Percentiles rank a stretch among this genome's conserved stretches.
Evolutionary conservation across 2,797 vertebrate species (phyloP).

Genomic region (Tiaroga cobitis): DNA sequence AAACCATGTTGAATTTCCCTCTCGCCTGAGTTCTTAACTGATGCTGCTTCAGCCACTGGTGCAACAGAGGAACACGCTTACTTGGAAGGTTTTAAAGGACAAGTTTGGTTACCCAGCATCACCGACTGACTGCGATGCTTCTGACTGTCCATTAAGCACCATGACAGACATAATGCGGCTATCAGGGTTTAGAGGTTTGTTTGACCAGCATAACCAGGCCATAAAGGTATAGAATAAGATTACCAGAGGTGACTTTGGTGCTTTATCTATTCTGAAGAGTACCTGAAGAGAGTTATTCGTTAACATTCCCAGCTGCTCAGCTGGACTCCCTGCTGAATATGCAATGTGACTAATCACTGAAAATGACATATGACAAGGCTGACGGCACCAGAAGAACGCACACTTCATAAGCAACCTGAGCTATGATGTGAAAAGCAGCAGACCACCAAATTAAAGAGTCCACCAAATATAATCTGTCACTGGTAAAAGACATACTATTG

Average conservation of each 20-base stretch:
- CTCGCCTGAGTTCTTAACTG: slow-evolving; percentile 17
- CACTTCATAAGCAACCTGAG: not conserved
- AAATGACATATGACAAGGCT: not conserved
- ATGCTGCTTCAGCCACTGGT: slow-evolving; percentile 17
- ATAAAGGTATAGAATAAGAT: slow-evolving; percentile 5
- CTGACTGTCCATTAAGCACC: slow-evolving; percentile 14
- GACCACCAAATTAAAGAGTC: slow-evolving; percentile 19
- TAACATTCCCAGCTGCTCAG: not conserved
- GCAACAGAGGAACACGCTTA: slow-evolving; percentile 18
- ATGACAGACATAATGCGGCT: slow-evolving; percentile 41
- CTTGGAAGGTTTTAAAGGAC: slow-evolving; percentile 5
- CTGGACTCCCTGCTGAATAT: slow-evolving; percentile 7
- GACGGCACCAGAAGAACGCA: not conserved
- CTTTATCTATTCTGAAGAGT: not conserved
- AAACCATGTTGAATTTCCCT: slow-evolving; percentile 26
- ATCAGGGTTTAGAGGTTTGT: slow-evolving; percentile 22
- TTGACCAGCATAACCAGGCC: slow-evolving; percentile 6
- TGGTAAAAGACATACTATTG: not conserved
- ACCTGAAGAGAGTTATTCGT: not conserved
- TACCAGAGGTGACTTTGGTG: slow-evolving; percentile 13
- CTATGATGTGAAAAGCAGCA: not conserved
- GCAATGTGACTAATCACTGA: slow-evolving; percentile 4
- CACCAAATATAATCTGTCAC: slow-evolving; percentile 1
- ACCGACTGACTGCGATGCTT: not conserved
- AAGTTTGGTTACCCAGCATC: not conserved